These are phyloP conservation scores for Cheilinus undulatus DNA, from an alignment of 2,113 vertebrate genomes.

Conservation along the genomic window DNA sequence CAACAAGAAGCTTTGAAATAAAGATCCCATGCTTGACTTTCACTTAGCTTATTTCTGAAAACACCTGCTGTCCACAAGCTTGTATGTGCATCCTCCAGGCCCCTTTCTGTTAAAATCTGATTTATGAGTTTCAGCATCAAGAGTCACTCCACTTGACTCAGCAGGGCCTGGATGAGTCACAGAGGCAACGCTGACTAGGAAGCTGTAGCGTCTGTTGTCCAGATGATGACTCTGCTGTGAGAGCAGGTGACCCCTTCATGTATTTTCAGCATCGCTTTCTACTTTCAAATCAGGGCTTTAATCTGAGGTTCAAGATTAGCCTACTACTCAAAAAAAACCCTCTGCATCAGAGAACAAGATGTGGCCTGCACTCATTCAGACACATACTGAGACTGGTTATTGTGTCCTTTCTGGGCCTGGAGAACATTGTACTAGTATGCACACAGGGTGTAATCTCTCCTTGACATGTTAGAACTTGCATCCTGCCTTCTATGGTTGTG, in stretches of 20 bases:
- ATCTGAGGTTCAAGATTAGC: background rate
- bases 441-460: background rate
- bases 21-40: background rate
- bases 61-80: constrained; percentile 23
- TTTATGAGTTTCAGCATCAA: constrained; percentile 39
- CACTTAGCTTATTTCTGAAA: background rate
- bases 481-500: background rate
- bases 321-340: background rate
- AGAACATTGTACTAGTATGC: background rate
- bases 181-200: constrained; percentile 42
- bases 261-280: background rate
- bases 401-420: constrained; percentile 1
- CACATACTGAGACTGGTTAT: background rate
- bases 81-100: background rate
- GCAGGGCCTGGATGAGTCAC: constrained; percentile 64
- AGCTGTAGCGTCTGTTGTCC: constrained; percentile 46
- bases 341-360: background rate
- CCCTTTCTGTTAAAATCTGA: constrained; percentile 19
- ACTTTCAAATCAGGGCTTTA: background rate
- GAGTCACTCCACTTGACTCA: constrained; percentile 61
- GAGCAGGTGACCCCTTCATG: constrained; percentile 13
- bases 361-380: background rate
- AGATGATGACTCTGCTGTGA: constrained; percentile 37
- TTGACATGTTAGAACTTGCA: constrained; percentile 59
- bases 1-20: background rate